phyloP scores from a whole-genome alignment of 2,797 vertebrate genomes.

The Amphiprion clarkii region DNA sequence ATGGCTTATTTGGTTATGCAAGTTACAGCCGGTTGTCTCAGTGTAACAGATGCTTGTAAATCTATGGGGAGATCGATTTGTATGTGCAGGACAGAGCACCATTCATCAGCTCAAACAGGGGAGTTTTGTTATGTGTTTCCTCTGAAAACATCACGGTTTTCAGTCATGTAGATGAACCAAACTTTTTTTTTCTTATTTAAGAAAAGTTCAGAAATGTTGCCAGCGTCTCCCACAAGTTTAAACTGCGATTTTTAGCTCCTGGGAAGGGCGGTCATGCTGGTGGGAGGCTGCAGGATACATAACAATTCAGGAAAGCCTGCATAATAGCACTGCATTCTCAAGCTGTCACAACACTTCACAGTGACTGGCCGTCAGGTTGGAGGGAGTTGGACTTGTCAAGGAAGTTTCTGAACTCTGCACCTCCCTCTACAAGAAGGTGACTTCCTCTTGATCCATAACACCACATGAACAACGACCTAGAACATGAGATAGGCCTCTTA shows the following conservation, averaged over 20 bases:
- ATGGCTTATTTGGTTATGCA: not conserved
- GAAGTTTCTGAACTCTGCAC: not conserved
- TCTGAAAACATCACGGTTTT: too few species aligned
- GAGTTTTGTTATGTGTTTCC: too few species aligned
- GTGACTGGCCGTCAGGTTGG: not conserved
- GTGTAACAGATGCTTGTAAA: not conserved
- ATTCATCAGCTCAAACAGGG: not conserved
- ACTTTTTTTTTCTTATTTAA: too few species aligned
- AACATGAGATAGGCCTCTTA: not conserved
- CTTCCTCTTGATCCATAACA: conserved; percentile 15
- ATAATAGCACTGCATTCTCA: conserved; percentile 3
- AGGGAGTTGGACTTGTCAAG: not conserved
- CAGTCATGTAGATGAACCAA: too few species aligned
- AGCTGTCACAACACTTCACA: conserved; percentile 17
- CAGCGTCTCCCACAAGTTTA: not conserved
- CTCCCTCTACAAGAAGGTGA: not conserved
- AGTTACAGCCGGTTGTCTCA: not conserved
- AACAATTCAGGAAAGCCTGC: conserved; percentile 8
- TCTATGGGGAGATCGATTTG: not conserved
- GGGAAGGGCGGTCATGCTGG: not conserved
- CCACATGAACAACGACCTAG: conserved; percentile 12
- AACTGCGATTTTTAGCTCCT: too few species aligned
- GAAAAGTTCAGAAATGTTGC: not conserved
- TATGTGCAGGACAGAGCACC: not conserved
- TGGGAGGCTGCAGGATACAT: not conserved